Base-by-base conservation (phyloP, 2,888 invertebrate species). In the Drosophila gaucha region DNA sequence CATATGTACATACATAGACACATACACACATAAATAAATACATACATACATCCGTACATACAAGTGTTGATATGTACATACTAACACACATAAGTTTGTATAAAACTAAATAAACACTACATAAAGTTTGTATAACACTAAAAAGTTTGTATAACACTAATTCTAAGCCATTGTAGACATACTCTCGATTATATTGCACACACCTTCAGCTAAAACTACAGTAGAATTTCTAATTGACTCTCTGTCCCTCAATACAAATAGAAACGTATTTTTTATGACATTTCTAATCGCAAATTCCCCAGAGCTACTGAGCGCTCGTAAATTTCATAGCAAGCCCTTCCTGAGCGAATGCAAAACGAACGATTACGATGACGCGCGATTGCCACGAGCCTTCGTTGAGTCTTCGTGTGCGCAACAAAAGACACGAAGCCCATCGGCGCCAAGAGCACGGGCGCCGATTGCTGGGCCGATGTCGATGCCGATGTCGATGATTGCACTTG, bases 401-500 rank as follows among this genome's bases (percentile, higher is more conserved):
- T 16, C 72, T 54, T 54, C 67, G 74, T 46, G 74, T 46, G 54
- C 16, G 18, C 35, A 39, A 24, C 39, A 35, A 43, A 47, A 30
- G 26, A 31, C 30, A 63, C 64, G 58, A 74, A 46, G 31, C 36
- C 35, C 1, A 44, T 20, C 43, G 75, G 36, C 58, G 75, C 22
- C 70, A 64, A 59, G 18, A 63, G 41, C 26, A 22, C 24, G 36
- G 36, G 26, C 26, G 54, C 20, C 57, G 39, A 33, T 20, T 16
- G 41, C 18, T n/a, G 26, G 33, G 33, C 35, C 41, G 33, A 30
- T 38, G 54, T 3, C 44, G 63, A 28, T 35, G 60, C 8, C 1
- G 41, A 30, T 33, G 58, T 10, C 33, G 57, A 52, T 24, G 57
- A 62, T 74, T 74, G 67, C 41, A 57, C 87, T 86, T 86, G 80